Conservation (phyloP, 2,113 vertebrate species). For the Charina bottae region DNA sequence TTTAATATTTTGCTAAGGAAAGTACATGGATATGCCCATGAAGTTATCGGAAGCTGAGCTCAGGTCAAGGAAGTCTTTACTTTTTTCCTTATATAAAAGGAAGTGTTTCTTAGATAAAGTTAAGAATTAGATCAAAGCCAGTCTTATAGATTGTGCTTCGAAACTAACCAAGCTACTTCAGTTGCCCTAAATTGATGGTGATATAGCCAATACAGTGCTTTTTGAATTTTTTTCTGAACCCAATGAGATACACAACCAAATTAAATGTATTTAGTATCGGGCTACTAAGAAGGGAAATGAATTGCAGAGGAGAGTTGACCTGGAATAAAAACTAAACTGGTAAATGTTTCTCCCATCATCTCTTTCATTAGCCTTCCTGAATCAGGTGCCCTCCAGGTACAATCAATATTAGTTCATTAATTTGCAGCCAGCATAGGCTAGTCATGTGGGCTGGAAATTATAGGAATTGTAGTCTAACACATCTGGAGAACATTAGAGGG, state of each 20-base stretch:
- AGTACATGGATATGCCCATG: not conserved
- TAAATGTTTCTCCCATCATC: not conserved
- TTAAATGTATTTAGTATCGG: not conserved
- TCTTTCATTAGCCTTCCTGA: not conserved
- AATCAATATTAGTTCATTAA: not conserved
- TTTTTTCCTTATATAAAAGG: not conserved
- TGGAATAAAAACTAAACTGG: not conserved
- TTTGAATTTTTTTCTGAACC: not conserved
- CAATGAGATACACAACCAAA: not conserved
- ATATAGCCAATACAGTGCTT: not conserved
- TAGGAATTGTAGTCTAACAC: not conserved
- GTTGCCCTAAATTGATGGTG: not conserved
- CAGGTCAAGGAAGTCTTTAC: not conserved
- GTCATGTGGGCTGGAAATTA: not conserved
- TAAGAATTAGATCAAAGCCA: not conserved
- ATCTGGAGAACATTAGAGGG: not conserved
- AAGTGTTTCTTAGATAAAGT: not conserved
- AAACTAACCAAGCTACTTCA: not conserved
- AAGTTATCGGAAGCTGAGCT: not conserved
- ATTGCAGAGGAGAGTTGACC: not conserved
- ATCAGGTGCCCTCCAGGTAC: not conserved
- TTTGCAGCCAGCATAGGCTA: not conserved
- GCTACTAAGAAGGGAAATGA: not conserved
- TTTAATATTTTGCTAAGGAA: not conserved
- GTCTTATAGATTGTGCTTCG: not conserved